phyloP scores from a whole-genome alignment of 2,888 invertebrate species.

The Amblyteles armatorius region DNA sequence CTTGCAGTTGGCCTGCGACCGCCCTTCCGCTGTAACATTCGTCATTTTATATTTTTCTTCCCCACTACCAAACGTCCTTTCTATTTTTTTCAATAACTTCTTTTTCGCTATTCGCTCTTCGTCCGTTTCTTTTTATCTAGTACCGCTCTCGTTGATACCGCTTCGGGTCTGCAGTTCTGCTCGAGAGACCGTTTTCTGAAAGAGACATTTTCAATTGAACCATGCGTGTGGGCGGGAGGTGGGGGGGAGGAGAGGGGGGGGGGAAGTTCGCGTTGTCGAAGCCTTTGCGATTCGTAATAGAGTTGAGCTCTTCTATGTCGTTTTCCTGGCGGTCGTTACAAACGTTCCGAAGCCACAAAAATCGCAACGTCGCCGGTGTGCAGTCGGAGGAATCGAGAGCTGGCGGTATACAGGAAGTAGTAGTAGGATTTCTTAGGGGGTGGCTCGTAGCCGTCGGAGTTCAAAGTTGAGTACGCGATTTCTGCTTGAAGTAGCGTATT shows the following conservation, averaged over 20 bases:
- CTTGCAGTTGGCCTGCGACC: conserved; percentile 57
- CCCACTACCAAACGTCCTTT: not conserved
- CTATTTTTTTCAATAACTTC: conserved; percentile 16
- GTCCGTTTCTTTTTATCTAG: conserved; percentile 48
- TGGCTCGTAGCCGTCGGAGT: not conserved
- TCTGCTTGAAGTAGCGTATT: not conserved
- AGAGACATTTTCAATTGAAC: conserved; percentile 58
- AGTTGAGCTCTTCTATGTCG: conserved; percentile 2
- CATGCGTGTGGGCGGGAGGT: conserved; percentile 12
- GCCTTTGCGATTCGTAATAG: conserved; percentile 5
- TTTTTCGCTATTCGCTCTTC: conserved; percentile 41
- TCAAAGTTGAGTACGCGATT: not conserved
- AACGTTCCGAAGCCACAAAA: conserved; percentile 10
- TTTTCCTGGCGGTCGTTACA: not conserved
- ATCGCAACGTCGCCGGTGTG: not conserved
- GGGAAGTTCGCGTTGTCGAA: conserved; percentile 1
- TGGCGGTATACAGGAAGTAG: not conserved
- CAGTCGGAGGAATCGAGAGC: not conserved
- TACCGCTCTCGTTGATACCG: conserved; percentile 40
- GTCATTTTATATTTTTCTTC: conserved; percentile 37
- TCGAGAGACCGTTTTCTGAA: conserved; percentile 41
- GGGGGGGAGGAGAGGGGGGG: not conserved
- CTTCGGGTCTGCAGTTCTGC: conserved; percentile 27
- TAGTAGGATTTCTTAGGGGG: not conserved
- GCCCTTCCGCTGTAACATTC: conserved; percentile 33